A percentile compares a stretch with the other conserved stretches of the same genome.
phyloP scores from a whole-genome alignment of 2,113 vertebrate genomes.

The Cheilinus undulatus region DNA sequence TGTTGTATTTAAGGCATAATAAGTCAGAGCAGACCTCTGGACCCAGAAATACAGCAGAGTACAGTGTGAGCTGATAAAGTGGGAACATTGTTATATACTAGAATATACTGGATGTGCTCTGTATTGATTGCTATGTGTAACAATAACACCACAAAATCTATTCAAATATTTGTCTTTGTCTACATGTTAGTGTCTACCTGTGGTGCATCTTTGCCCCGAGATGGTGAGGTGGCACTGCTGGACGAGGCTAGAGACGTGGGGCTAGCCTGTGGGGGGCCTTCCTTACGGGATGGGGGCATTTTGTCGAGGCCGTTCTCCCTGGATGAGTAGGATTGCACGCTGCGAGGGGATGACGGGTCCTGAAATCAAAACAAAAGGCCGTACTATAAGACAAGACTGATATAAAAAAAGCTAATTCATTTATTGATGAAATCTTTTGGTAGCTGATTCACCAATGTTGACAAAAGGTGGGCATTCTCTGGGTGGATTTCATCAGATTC shows the following conservation, averaged over 20 bases:
- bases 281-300: constrained; percentile 84
- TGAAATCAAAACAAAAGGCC: constrained; percentile 51
- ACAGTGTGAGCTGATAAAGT: background rate
- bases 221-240: constrained; percentile 88
- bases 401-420: background rate
- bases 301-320: constrained; percentile 92
- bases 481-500: too few relatives aligned
- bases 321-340: constrained; percentile 91
- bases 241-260: constrained; percentile 91
- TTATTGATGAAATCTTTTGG: too few relatives aligned
- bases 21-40: constrained; percentile 12
- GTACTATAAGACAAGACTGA: background rate
- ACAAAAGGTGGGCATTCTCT: too few relatives aligned
- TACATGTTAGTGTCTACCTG: constrained; percentile 66
- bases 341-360: constrained; percentile 92
- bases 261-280: constrained; percentile 87
- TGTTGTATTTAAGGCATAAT: constrained; percentile 31
- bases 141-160: background rate
- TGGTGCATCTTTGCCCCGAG: constrained; percentile 86
- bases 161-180: constrained; percentile 2
- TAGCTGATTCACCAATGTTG: too few relatives aligned
- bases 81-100: background rate
- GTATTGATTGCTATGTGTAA: background rate
- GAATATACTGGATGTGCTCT: background rate
- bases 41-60: constrained; percentile 9